Evolutionary conservation across 1,140 invertebrate species (phyloP).

Genomic region (Trichoplusia ni): DNA sequence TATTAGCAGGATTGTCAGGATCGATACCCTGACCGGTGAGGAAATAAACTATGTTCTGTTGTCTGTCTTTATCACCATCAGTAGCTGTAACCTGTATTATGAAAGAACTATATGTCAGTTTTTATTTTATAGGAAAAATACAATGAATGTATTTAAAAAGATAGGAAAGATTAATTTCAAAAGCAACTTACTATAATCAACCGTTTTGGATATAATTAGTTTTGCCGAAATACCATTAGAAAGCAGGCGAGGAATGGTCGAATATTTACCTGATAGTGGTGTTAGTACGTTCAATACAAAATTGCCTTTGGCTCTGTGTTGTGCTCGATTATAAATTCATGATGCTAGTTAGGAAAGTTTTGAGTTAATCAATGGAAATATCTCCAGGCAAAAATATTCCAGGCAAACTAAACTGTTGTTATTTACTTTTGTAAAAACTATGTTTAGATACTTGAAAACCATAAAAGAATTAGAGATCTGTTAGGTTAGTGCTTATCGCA

Average conservation of each 20-base stretch:
- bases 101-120: constrained; percentile 10
- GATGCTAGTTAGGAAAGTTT: constrained; percentile 9
- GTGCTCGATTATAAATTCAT: constrained; percentile 43
- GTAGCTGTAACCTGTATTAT: constrained; percentile 95
- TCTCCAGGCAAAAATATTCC: neutral
- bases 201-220: neutral
- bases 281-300: neutral
- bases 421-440: too few relatives aligned
- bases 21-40: constrained; percentile 98
- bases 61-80: constrained; percentile 96
- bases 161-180: too few relatives aligned
- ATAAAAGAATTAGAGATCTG: too few relatives aligned
- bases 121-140: neutral
- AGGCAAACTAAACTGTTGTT: too few relatives aligned
- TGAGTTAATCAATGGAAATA: constrained; percentile 3
- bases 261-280: neutral
- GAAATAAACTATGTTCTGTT: constrained; percentile 98
- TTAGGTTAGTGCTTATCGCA: too few relatives aligned
- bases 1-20: constrained; percentile 95
- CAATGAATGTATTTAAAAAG: too few relatives aligned
- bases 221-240: neutral
- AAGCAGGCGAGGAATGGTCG: constrained; percentile 3
- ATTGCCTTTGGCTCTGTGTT: constrained; percentile 46
- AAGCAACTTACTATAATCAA: neutral
- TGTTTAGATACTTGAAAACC: too few relatives aligned